These are phyloP conservation scores for Oeneis ivallda DNA, from an alignment of 2,888 invertebrate genomes.

Conservation along the genomic window DNA sequence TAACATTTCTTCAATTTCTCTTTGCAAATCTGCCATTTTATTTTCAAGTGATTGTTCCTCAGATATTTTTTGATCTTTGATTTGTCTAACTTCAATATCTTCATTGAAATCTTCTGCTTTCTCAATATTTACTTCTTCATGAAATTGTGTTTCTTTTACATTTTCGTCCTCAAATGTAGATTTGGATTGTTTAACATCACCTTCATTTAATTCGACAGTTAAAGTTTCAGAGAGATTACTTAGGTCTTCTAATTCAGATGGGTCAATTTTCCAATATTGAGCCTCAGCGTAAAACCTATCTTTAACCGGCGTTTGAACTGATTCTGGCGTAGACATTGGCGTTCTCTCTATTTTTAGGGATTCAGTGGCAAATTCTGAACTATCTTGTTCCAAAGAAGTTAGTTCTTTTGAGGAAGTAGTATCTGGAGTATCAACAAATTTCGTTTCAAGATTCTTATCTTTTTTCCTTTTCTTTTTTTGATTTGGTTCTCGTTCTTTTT, in stretches of 20 bases:
- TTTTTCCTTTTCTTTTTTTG: slow-evolving; percentile 68
- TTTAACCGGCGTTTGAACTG: slow-evolving; percentile 68
- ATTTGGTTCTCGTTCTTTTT: slow-evolving; percentile 32
- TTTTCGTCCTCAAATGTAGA: slow-evolving; percentile 32
- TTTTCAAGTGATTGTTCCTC: slow-evolving; percentile 71
- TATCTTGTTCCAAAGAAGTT: slow-evolving; percentile 47
- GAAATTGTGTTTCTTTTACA: slow-evolving; percentile 12
- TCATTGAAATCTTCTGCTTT: slow-evolving; percentile 43
- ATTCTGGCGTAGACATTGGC: slow-evolving; percentile 66
- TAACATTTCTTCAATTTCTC: slow-evolving; percentile 77
- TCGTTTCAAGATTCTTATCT: slow-evolving; percentile 49
- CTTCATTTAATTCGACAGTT: slow-evolving; percentile 43
- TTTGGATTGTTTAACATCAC: slow-evolving; percentile 18
- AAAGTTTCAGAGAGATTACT: slow-evolving; percentile 55
- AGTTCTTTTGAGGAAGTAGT: slow-evolving; percentile 43
- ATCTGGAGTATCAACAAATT: slow-evolving; percentile 40
- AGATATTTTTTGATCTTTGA: slow-evolving; percentile 49
- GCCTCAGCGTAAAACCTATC: slow-evolving; percentile 72
- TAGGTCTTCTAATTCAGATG: slow-evolving; percentile 52
- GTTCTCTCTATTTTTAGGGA: slow-evolving; percentile 45
- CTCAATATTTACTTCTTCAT: slow-evolving; percentile 25
- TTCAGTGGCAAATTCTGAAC: slow-evolving; percentile 5
- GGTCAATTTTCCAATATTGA: slow-evolving; percentile 72
- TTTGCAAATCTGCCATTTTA: slow-evolving; percentile 76
- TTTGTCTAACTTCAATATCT: slow-evolving; percentile 38